These are phyloP conservation scores for Branchinecta sandiegonensis DNA, from an alignment of 2,888 invertebrate genomes.

Conservation along the genomic window DNA sequence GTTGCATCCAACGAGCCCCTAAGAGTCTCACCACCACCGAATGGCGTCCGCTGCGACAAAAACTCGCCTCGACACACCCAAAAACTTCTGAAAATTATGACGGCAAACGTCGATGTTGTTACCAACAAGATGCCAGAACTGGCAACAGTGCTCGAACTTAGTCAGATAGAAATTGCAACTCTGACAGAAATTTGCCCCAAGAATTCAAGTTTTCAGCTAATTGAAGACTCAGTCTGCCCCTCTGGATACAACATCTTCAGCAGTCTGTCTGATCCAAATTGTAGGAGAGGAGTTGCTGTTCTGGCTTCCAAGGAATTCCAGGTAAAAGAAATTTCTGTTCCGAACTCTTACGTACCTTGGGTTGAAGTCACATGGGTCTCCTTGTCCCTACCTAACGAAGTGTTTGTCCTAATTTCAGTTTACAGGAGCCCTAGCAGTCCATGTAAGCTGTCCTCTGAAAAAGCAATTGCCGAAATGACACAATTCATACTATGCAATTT, in stretches of 20 bases:
- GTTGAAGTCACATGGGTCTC: no score
- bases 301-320: constrained; percentile 11
- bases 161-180: constrained; percentile 3
- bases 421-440: neutral
- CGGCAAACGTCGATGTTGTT: neutral
- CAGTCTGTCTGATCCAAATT: neutral
- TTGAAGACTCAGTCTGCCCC: neutral
- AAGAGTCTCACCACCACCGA: no score
- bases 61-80: neutral
- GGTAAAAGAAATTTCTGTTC: constrained; percentile 14
- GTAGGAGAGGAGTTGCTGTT: constrained; percentile 8
- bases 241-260: constrained; percentile 11
- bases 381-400: neutral
- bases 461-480: neutral
- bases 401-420: neutral
- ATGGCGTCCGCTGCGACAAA: neutral
- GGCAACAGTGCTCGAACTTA: constrained; percentile 14
- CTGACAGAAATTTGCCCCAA: constrained; percentile 4
- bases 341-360: neutral
- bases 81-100: neutral
- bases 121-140: constrained; percentile 3
- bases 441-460: neutral
- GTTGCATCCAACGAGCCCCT: no score
- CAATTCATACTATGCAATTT: neutral
- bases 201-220: constrained; percentile 1